These are phyloP conservation scores for Spondyliosoma cantharus DNA, from an alignment of 2,797 vertebrate genomes.

Conservation along the genomic window DNA sequence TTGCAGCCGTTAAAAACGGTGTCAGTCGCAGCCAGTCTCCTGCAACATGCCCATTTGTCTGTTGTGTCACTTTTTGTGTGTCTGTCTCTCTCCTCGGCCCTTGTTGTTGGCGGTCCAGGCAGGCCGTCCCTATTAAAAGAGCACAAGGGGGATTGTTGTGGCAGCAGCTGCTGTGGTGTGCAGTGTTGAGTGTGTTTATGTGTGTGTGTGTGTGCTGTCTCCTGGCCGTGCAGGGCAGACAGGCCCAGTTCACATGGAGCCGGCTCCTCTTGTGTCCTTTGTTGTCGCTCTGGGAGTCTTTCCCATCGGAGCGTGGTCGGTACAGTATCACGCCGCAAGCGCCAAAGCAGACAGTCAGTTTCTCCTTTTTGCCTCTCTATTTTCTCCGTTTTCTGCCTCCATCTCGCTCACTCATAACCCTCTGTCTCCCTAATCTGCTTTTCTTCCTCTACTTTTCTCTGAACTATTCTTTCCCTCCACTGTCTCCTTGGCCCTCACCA, in stretches of 20 bases:
- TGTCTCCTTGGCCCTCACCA: constrained; percentile 31
- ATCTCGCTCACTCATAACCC: constrained; percentile 29
- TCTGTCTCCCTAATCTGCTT: constrained; percentile 50
- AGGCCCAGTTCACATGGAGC: constrained; percentile 82
- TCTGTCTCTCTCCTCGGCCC: constrained; percentile 56
- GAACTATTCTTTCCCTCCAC: constrained; percentile 38
- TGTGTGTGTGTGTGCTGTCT: constrained; percentile 56
- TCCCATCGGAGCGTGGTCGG: constrained; percentile 67
- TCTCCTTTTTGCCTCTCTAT: constrained; percentile 19
- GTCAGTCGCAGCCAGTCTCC: constrained; percentile 73
- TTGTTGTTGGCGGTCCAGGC: constrained; percentile 69
- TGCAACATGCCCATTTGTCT: constrained; percentile 66
- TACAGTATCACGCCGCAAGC: constrained; percentile 68
- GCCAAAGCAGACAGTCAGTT: constrained; percentile 40
- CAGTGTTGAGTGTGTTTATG: constrained; percentile 31
- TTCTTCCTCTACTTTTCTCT: constrained; percentile 25
- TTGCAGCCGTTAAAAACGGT: constrained; percentile 59
- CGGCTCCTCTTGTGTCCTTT: constrained; percentile 86
- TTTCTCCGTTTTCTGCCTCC: constrained; percentile 12
- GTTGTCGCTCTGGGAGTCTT: constrained; percentile 84
- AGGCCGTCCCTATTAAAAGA: constrained; percentile 75
- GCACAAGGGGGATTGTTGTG: constrained; percentile 84
- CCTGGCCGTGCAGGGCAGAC: constrained; percentile 75
- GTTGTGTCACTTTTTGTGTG: constrained; percentile 64
- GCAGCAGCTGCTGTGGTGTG: constrained; percentile 80